phyloP scores from a whole-genome alignment of 2,888 invertebrate species.

The Rugalucina vietnamica region DNA sequence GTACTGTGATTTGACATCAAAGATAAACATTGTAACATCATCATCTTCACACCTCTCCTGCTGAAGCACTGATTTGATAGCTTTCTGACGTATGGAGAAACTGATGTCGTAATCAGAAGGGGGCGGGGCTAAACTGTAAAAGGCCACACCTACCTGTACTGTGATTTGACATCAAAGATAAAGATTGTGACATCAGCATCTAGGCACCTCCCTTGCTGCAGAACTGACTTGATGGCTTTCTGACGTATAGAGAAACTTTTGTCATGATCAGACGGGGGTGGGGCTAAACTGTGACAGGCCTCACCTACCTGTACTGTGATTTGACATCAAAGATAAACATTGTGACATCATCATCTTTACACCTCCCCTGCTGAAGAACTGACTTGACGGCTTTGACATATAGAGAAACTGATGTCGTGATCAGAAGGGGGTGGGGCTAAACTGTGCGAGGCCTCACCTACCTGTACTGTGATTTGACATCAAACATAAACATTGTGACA shows the following conservation, averaged over 20 bases:
- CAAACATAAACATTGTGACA: constrained; percentile 75
- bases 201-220: constrained; percentile 58
- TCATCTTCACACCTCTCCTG: constrained; percentile 47
- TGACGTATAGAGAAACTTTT: constrained; percentile 71
- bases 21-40: constrained; percentile 69
- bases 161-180: constrained; percentile 80
- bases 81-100: constrained; percentile 67
- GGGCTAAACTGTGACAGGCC: constrained; percentile 71
- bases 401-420: constrained; percentile 64
- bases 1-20: constrained; percentile 81
- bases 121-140: constrained; percentile 76
- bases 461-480: constrained; percentile 79
- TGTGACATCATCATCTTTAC: constrained; percentile 47
- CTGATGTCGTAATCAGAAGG: constrained; percentile 71
- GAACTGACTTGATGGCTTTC: constrained; percentile 66
- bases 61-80: constrained; percentile 70
- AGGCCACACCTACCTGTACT: constrained; percentile 64
- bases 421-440: constrained; percentile 77
- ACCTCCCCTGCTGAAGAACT: constrained; percentile 65
- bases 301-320: constrained; percentile 69
- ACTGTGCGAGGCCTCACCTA: constrained; percentile 29
- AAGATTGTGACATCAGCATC: constrained; percentile 60
- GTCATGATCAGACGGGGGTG: constrained; percentile 73
- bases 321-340: constrained; percentile 80
- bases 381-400: constrained; percentile 72